phyloP scores from a whole-genome alignment of 2,888 invertebrate genomes.

The Tanypteryx hageni region DNA sequence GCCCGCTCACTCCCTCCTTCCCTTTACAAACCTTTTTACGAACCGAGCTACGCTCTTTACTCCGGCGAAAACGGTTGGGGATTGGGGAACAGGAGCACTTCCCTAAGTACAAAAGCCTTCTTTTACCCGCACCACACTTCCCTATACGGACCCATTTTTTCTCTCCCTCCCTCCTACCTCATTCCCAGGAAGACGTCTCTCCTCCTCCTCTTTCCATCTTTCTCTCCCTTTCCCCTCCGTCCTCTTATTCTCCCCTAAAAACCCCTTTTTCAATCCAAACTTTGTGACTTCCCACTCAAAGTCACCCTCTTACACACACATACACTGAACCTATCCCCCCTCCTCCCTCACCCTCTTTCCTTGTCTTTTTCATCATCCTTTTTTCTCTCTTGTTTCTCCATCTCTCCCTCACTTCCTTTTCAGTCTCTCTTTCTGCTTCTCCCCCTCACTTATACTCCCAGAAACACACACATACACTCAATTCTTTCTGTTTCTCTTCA shows the following conservation, averaged over 20 bases:
- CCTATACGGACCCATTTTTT: slow-evolving; percentile 16
- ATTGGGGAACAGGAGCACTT: slow-evolving; percentile 32
- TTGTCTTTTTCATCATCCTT: slow-evolving; percentile 68
- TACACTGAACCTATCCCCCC: slow-evolving; percentile 68
- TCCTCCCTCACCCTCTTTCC: slow-evolving; percentile 64
- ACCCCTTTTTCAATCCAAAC: slow-evolving; percentile 15
- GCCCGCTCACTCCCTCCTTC: neutral
- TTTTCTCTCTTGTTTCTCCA: slow-evolving; percentile 66
- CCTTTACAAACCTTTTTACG: slow-evolving; percentile 24
- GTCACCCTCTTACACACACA: slow-evolving; percentile 3
- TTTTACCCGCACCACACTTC: slow-evolving; percentile 38
- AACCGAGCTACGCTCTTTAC: slow-evolving; percentile 35
- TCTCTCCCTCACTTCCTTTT: slow-evolving; percentile 64
- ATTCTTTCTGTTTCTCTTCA: neutral
- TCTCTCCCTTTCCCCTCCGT: neutral
- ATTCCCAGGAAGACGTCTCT: neutral
- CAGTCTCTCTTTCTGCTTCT: slow-evolving; percentile 39
- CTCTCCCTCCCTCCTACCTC: neutral
- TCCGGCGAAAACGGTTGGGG: slow-evolving; percentile 19
- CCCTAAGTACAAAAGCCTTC: slow-evolving; percentile 40
- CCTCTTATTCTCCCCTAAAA: slow-evolving; percentile 15
- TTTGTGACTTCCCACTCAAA: slow-evolving; percentile 27
- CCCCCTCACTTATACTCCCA: neutral
- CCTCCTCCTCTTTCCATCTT: neutral
- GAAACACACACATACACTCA: slow-evolving; percentile 2